Evolutionary conservation across 2,113 vertebrate species (phyloP), one percentile per base, ranked within the genome.

Genomic region (Alexandromys fortis): DNA sequence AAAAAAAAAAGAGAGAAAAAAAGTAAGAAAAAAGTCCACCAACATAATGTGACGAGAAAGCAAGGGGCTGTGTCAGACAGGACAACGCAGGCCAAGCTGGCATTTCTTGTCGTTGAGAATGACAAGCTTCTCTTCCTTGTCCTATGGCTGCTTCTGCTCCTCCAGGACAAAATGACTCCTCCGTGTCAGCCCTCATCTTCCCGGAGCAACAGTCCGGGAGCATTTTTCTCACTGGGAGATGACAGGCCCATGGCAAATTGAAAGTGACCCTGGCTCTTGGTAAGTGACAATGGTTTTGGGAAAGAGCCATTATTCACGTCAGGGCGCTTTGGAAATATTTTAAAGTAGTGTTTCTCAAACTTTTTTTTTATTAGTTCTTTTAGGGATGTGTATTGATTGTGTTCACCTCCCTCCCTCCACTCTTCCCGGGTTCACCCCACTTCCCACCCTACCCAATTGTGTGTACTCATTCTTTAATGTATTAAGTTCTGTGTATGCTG

Each of bases 61-160:
- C 91, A 90, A 88, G 67, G 63, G n/a, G 90, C 85, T 86, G 42
- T 96, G 96, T 96, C 96, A 96, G 47, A 96, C 97, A 88, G 93
- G 94, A 97, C 97, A 96, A 93, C 24, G 58, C 92, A 42, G 97
- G 96, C 92, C 97, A 95, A 96, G 68, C 21, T 90, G 92, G 79
- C 72, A 75, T 92, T 94, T 97, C 93, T 83, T 96, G 90, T 72
- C 94, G 35, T 79, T 83, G 92, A 90, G 89, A 94, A 33, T 94
- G 97, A 97, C 70, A 81, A 97, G 91, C 3, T 26, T 14, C 35
- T 70, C 45, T 52, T 72, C 75, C 79, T 77, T 87, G 33, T 30
- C 70, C 78, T 67, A 22, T 33, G 83, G 86, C 83, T 79, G 88
- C 79, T 85, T 93, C 61, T 67, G 87, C 90, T 97, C 81, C 92